Evolutionary conservation across 2,113 vertebrate species (phyloP).

Genomic region (Gopherus flavomarginatus): DNA sequence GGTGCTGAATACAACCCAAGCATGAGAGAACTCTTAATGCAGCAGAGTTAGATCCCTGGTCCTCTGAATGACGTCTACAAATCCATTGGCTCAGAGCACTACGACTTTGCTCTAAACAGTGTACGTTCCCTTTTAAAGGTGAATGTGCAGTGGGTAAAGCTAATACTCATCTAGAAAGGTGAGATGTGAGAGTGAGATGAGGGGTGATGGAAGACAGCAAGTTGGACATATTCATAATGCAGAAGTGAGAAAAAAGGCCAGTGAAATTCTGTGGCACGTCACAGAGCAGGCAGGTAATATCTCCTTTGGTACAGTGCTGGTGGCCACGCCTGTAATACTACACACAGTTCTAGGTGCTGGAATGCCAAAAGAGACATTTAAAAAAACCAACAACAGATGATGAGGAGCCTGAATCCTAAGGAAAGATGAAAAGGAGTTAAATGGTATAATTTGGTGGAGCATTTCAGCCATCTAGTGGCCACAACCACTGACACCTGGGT

Average conservation of each 20-base stretch:
- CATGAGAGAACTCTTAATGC: not conserved
- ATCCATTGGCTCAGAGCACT: not conserved
- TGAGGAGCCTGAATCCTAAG: not conserved
- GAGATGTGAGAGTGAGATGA: not conserved
- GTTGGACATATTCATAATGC: not conserved
- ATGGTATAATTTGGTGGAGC: not conserved
- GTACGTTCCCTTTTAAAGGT: not conserved
- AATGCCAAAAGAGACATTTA: not conserved
- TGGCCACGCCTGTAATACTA: not conserved
- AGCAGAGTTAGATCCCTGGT: not conserved
- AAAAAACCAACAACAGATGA: not conserved
- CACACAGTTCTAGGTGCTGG: too few relatives aligned
- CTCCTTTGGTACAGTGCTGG: not conserved
- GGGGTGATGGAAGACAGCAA: not conserved
- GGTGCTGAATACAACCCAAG: not conserved
- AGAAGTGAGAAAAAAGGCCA: not conserved
- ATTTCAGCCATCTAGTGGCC: not conserved
- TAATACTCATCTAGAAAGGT: not conserved
- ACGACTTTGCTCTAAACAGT: not conserved
- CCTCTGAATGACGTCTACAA: not conserved
- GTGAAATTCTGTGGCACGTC: not conserved
- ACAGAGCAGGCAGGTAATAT: not conserved
- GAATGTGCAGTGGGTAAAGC: too few relatives aligned
- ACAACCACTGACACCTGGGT: not conserved
- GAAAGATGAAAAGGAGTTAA: not conserved